Conservation (phyloP, 2,888 invertebrate genomes). For the Parochlus steinenii region DNA sequence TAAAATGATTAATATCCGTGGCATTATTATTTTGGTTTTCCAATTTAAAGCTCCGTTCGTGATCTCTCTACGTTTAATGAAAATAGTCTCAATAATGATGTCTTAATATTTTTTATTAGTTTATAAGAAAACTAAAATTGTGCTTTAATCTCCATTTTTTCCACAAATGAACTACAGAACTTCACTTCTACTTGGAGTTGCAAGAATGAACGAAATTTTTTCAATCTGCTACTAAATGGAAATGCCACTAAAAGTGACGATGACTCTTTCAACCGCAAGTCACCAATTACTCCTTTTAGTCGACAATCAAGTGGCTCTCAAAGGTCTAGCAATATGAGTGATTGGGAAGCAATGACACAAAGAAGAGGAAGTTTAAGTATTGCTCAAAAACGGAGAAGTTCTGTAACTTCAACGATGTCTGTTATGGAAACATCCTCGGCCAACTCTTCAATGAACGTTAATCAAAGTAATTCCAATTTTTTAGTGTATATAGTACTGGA, state of each 20-base stretch:
- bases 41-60: no score
- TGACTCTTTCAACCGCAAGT: conserved; percentile 5
- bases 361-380: conserved; percentile 9
- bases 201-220: no score
- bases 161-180: no score
- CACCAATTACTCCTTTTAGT: conserved; percentile 9
- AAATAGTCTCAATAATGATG: no score
- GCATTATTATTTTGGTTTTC: no score
- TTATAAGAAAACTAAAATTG: no score
- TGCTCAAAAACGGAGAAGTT: conserved; percentile 21
- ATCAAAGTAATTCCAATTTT: conserved; percentile 7
- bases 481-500: no score
- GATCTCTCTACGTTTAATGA: no score
- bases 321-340: conserved; percentile 17
- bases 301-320: conserved; percentile 27
- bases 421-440: conserved; percentile 27
- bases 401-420: conserved; percentile 29
- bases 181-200: no score
- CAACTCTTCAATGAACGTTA: conserved; percentile 15
- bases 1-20: no score
- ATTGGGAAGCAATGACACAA: conserved; percentile 19
- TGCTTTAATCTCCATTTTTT: no score
- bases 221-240: conserved; percentile 10
- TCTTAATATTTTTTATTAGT: no score
- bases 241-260: neutral